Conservation (phyloP, 2,113 vertebrate genomes). For the Heteronetta atricapilla region DNA sequence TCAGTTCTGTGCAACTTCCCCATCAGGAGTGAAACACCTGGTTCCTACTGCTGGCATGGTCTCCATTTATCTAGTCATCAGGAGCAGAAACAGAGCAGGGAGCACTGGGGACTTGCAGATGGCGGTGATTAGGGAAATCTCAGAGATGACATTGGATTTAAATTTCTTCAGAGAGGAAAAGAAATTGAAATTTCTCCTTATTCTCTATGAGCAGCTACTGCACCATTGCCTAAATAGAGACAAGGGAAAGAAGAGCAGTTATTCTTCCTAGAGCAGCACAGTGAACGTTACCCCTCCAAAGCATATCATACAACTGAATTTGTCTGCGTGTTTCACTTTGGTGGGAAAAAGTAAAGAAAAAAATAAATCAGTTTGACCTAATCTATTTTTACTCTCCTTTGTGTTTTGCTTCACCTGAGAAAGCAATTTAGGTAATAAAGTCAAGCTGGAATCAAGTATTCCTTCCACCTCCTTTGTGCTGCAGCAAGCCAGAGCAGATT, state of each 20-base stretch:
- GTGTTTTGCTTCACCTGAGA: background rate
- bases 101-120: background rate
- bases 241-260: background rate
- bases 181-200: background rate
- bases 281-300: background rate
- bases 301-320: background rate
- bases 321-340: background rate
- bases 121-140: background rate
- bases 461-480: background rate
- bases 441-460: background rate
- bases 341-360: background rate
- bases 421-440: constrained; percentile 9
- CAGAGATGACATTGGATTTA: background rate
- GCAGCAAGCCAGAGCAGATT: background rate
- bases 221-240: background rate
- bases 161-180: background rate
- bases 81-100: background rate
- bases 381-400: background rate
- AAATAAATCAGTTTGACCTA: background rate
- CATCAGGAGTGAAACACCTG: background rate
- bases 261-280: background rate
- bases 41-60: background rate
- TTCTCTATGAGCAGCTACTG: background rate
- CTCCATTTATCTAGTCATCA: background rate
- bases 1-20: background rate